Percentiles rank a stretch among this genome's conserved stretches.
phyloP scores from a whole-genome alignment of 2,113 vertebrate species.

The Equus quagga region DNA sequence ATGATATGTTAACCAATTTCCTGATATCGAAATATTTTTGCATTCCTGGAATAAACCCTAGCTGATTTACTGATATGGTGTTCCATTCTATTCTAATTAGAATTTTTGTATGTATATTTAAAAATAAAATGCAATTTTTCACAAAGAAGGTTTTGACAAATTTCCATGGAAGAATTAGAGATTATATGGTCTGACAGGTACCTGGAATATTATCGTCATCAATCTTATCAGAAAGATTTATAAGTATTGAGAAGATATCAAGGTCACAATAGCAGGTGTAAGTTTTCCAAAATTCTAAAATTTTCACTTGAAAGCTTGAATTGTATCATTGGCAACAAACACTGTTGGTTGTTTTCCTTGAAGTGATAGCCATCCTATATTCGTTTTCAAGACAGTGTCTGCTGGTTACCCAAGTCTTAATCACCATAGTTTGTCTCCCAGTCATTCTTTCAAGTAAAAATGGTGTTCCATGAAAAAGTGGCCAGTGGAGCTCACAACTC shows the following conservation, averaged over 20 bases:
- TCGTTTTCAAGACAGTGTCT: background rate
- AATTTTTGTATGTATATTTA: conserved; percentile 2
- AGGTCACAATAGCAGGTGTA: background rate
- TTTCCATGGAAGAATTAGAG: background rate
- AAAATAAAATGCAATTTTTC: conserved; percentile 2
- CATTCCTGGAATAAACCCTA: background rate
- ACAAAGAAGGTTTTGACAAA: background rate
- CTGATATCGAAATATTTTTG: background rate
- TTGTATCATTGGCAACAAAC: background rate
- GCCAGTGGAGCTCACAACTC: background rate
- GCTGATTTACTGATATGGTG: background rate
- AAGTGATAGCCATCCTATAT: background rate
- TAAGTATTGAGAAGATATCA: background rate
- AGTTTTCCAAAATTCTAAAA: background rate
- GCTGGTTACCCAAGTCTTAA: background rate
- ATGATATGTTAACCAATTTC: background rate
- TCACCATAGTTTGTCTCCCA: background rate
- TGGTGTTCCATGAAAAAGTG: background rate
- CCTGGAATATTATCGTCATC: background rate
- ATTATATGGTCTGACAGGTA: background rate
- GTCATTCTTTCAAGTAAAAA: background rate
- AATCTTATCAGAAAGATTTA: background rate
- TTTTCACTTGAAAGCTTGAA: background rate
- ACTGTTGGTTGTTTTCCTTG: background rate
- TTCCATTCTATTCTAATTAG: background rate